Base-by-base conservation (phyloP, 2,888 invertebrate genomes). In the Chirona hameri region DNA sequence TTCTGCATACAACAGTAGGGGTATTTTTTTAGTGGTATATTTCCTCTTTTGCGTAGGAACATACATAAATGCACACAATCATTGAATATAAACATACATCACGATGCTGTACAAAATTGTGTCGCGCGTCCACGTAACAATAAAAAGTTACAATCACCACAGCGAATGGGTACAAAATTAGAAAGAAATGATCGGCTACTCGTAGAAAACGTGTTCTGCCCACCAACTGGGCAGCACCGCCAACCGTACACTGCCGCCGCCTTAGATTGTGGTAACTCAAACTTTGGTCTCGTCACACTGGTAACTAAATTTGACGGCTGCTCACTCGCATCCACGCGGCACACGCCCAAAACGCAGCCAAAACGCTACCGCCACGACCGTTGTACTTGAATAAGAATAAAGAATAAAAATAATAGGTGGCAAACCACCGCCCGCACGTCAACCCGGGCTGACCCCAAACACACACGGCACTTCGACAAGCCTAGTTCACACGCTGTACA, bases 21-120 rank as follows among this genome's bases (percentile, higher is more conserved):
- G 4, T 76, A 39, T 76, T 29, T 76, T 76, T 76, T 76, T 76
- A 76, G 39, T 46, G 76, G 76, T 76, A 76, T 46, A 76, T 76
- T 76, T 76, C 76, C 76, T 76, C 76, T 76, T 76, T 76, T 76
- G 76, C 76, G 76, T 76, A 76, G 76, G 76, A 76, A 76, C 76
- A 76, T 76, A 76, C 76, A 76, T 76, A 76, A 76, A 76, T 76
- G 76, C 76, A 76, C 76, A 76, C 76, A 76, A 76, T 76, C 76
- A 76, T 46, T 76, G 76, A 76, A 76, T 76, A 76, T 76, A 76
- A 76, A 76, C 76, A 76, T 76, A 76, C 76, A 76, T 76, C 76
- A 76, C 76, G 76, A 76, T 76, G 76, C 76, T 76, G 76, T 76
- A 76, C 76, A 76, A 76, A 76, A 76, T 76, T 76, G 76, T 76